Conservation (phyloP, 30 jellyfish, hydroid and myxozoan genomes). For the Mastigias papua region DNA sequence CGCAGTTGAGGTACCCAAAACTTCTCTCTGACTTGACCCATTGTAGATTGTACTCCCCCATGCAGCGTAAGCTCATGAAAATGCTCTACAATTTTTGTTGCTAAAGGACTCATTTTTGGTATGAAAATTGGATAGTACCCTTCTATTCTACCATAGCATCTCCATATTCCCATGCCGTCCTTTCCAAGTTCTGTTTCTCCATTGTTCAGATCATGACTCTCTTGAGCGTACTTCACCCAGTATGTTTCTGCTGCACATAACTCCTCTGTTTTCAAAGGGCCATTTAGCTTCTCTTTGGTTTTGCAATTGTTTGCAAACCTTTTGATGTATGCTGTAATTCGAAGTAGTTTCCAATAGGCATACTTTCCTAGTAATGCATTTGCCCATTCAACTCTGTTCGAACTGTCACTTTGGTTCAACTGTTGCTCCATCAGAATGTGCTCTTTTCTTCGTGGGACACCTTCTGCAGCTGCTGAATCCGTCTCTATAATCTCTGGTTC, state of each 20-base stretch:
- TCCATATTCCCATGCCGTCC: background rate
- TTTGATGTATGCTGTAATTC: background rate
- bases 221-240: background rate
- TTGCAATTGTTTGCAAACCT: background rate
- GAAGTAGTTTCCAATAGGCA: conserved; percentile 33
- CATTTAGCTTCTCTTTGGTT: conserved; percentile 45
- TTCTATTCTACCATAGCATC: background rate
- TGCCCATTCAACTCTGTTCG: conserved; percentile 50
- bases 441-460: conserved; percentile 17
- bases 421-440: conserved; percentile 49
- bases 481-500: conserved; percentile 22
- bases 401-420: conserved; percentile 29
- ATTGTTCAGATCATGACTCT: background rate
- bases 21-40: too few relatives aligned
- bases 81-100: too few relatives aligned
- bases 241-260: background rate
- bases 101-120: too few relatives aligned
- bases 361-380: conserved; percentile 25
- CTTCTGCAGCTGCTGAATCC: conserved; percentile 28
- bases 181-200: background rate
- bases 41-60: too few relatives aligned
- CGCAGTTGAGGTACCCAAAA: too few relatives aligned
- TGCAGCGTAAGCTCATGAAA: too few relatives aligned
- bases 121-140: background rate
- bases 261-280: background rate